Evolutionary conservation across 2,113 vertebrate species (phyloP).

Genomic region (Rhegmatorhina hoffmannsi): DNA sequence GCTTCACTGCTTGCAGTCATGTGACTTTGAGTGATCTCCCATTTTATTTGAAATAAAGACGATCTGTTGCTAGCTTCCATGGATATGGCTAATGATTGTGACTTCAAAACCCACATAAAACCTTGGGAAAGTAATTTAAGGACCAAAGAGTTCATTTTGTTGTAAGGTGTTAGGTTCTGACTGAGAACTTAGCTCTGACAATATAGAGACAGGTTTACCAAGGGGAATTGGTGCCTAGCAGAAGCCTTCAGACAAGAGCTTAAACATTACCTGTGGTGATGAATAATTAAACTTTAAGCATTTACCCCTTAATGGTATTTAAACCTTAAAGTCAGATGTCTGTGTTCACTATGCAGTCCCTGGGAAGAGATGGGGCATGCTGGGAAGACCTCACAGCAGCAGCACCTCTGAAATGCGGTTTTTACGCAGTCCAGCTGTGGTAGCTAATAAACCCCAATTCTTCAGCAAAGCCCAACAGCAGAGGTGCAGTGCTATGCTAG

Average conservation of each 20-base stretch:
- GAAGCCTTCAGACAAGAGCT: not conserved
- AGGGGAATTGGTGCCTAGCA: not conserved
- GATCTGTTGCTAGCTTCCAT: not conserved
- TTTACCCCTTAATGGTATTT: not conserved
- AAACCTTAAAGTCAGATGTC: not conserved
- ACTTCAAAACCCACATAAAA: not conserved
- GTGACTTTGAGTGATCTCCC: not conserved
- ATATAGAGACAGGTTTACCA: not conserved
- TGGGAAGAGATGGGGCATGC: not conserved
- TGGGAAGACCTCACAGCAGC: accelerated
- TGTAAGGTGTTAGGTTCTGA: not conserved
- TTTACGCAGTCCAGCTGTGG: not conserved
- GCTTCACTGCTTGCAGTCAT: not conserved
- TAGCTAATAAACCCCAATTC: not conserved
- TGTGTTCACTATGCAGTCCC: not conserved
- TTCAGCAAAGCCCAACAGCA: not conserved
- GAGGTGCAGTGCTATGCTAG: not conserved
- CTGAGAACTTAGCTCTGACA: not conserved
- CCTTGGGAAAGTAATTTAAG: not conserved
- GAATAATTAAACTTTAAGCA: not conserved
- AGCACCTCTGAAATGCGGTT: accelerated
- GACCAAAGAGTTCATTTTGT: not conserved
- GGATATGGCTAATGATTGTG: not conserved
- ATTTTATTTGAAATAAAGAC: not conserved
- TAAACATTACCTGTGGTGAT: accelerated